phyloP scores from a whole-genome alignment of 1,140 invertebrate species.

The Bombus terrestris region DNA sequence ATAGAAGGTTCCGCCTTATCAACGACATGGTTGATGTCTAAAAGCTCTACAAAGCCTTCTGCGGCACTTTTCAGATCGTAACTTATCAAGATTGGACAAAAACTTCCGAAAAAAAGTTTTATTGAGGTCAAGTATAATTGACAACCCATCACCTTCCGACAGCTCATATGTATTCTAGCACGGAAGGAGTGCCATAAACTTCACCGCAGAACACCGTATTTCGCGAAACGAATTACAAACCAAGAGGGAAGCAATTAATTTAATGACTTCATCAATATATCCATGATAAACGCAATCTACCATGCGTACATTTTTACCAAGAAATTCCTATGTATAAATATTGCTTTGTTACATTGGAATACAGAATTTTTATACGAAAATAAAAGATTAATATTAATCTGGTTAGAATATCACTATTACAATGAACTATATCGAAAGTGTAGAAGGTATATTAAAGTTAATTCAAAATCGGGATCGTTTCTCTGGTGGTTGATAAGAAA shows the following conservation, averaged over 20 bases:
- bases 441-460: neutral
- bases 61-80: neutral
- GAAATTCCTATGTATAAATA: neutral
- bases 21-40: too few species aligned
- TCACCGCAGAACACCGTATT: neutral
- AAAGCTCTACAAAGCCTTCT: too few species aligned
- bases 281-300: too few species aligned
- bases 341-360: too few species aligned
- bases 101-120: neutral
- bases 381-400: neutral
- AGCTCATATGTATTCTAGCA: neutral
- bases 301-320: neutral
- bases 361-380: neutral
- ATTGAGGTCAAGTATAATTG: slow-evolving; percentile 35
- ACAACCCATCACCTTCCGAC: neutral
- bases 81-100: neutral
- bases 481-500: neutral
- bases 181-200: neutral
- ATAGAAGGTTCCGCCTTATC: too few species aligned
- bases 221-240: neutral
- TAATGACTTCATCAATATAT: slow-evolving; percentile 8
- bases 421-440: neutral
- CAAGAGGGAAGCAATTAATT: neutral
- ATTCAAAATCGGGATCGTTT: neutral
- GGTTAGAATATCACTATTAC: neutral